These are phyloP conservation scores for Eumerus sabulonum DNA, from an alignment of 2,888 invertebrate genomes.

Conservation along the genomic window DNA sequence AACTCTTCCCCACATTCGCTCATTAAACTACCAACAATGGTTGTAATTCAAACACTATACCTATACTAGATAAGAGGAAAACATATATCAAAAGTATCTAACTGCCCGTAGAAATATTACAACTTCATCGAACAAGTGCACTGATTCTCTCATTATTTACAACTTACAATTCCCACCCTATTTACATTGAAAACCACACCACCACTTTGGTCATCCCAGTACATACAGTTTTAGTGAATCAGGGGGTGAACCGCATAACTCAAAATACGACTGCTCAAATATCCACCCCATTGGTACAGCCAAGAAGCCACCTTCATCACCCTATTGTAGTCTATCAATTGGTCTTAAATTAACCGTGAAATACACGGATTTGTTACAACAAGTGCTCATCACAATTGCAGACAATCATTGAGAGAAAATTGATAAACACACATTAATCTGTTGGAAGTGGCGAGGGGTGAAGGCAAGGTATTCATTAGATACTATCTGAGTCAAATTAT, in stretches of 20 bases:
- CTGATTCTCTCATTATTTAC: slow-evolving; percentile 22
- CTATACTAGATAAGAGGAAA: no score
- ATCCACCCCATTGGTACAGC: slow-evolving; percentile 35
- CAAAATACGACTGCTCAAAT: slow-evolving; percentile 13
- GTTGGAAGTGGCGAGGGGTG: not conserved
- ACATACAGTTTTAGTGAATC: no score
- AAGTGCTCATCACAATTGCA: slow-evolving; percentile 62
- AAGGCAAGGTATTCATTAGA: slow-evolving; percentile 22
- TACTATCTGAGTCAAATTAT: slow-evolving; percentile 29
- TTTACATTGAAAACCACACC: slow-evolving; percentile 19
- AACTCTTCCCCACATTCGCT: no score
- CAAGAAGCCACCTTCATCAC: slow-evolving; percentile 41
- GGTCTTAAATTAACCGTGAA: slow-evolving; percentile 62
- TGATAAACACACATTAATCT: slow-evolving; percentile 52
- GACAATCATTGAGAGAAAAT: slow-evolving; percentile 37
- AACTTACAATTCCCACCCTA: slow-evolving; percentile 37
- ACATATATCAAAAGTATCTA: no score
- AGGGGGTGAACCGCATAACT: not conserved
- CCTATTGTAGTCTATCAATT: slow-evolving; percentile 52
- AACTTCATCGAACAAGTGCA: slow-evolving; percentile 17
- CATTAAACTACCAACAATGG: no score
- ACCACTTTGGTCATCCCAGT: not conserved
- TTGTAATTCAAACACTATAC: no score
- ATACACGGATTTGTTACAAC: slow-evolving; percentile 62
- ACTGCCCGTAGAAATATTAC: no score